Conservation (phyloP, 2,888 invertebrate species). For the Theodoxus fluviatilis region DNA sequence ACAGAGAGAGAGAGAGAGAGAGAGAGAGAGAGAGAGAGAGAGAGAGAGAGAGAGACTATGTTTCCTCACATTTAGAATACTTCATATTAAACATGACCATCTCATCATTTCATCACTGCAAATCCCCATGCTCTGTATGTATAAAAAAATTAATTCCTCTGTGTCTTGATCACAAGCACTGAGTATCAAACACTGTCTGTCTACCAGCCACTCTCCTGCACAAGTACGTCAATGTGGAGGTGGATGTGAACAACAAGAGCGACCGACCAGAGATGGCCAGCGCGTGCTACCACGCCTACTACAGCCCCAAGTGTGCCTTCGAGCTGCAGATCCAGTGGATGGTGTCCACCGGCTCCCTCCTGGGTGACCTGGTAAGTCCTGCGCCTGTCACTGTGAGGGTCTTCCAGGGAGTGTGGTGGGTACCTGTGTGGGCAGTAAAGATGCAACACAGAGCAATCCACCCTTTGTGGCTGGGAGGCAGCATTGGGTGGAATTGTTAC, state of each 20-base stretch:
- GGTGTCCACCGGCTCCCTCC: conserved; percentile 92
- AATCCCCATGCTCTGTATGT: too few species aligned
- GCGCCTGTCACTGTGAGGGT: conserved; percentile 56
- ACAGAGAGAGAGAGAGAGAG: neutral
- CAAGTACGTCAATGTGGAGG: conserved; percentile 62
- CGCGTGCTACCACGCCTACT: conserved; percentile 86
- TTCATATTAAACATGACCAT: too few species aligned
- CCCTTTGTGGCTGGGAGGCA: too few species aligned
- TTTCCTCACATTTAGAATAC: too few species aligned
- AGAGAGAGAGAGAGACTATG: too few species aligned
- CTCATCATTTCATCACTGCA: too few species aligned
- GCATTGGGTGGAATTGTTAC: too few species aligned
- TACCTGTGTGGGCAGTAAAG: too few species aligned
- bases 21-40: neutral
- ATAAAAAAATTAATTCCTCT: too few species aligned
- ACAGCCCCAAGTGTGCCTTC: conserved; percentile 88
- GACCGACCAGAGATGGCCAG: conserved; percentile 92
- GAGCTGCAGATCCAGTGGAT: conserved; percentile 97
- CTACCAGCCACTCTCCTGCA: conserved; percentile 48
- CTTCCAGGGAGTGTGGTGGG: conserved; percentile 86
- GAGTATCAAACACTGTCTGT: neutral
- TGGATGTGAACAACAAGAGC: conserved; percentile 55
- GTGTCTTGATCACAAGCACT: too few species aligned
- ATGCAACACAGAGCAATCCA: too few species aligned
- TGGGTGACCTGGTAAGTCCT: conserved; percentile 75